Base-by-base conservation (phyloP, 2,113 vertebrate species). In the Neodon shergylaensis region DNA sequence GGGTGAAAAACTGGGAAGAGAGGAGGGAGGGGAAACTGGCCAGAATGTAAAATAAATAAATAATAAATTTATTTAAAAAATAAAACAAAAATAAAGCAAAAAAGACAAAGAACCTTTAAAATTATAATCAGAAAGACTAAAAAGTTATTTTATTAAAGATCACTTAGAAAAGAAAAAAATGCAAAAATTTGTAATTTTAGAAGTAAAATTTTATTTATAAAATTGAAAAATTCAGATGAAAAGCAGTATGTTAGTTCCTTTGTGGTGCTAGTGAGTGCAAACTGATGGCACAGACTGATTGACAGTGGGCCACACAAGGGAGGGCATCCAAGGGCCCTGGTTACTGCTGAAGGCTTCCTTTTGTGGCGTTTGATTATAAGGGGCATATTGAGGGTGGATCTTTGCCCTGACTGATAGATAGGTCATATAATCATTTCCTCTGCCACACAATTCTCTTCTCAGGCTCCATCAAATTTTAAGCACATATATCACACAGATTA, bases 91-190 rank as follows among this genome's bases (percentile, higher is more conserved):
- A 91, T 31, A 22, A 83, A 49, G 5, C 28, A 13, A 73, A 65
- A 39, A 86, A 92, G 78, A 36, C 1, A 65, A 54, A 86, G 70
- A 9, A 85, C n/a, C 1, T 7, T 58, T 44, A 65, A 65, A 72
- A 88, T 85, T 79, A 66, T 65, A 73, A 84, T 92, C 36, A 94
- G n/a, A 92, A 79, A 85, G 19, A 89, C 31, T 83, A 16, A 90
- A 90, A 76, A 21, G 31, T 68, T 39, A 47, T 52, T 70, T 63
- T 65, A 66, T 66, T 88, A 92, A 82, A 83, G 33, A 72, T 44
- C 49, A 13, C 42, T 52, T n/a, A 88, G 17, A 88, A 88, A 88
- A 44, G 21, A 7, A 17, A 68, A 87, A 39, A 87, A 70, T 36
- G 19, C 21, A 58, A 58, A 72, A 72, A 21, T 39, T 54, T 52